A percentile compares a stretch with the other conserved stretches of the same genome.
phyloP scores from a whole-genome alignment of 2,888 invertebrate species.

The Hirtodrosophila cameraria region DNA sequence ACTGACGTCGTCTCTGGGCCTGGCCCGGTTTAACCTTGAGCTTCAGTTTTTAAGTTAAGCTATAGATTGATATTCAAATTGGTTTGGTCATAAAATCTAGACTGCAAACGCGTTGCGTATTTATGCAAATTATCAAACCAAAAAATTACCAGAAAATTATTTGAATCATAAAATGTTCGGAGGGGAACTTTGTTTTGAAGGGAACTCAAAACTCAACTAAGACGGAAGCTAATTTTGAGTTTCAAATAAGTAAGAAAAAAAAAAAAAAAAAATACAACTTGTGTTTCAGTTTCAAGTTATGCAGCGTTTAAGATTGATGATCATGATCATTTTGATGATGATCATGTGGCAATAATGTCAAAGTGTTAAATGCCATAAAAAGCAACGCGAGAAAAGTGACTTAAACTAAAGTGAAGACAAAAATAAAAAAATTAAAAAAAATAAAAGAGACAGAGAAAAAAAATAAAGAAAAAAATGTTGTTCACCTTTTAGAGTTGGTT shows the following conservation, averaged over 20 bases:
- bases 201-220: conserved; percentile 6
- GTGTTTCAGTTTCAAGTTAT: conserved; percentile 1
- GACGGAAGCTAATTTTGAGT: background rate
- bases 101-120: conserved; percentile 30
- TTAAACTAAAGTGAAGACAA: conserved; percentile 19
- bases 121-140: conserved; percentile 48
- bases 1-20: conserved; percentile 28
- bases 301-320: conserved; percentile 12
- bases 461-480: conserved; percentile 51
- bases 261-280: no score
- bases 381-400: conserved; percentile 40
- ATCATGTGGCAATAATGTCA: conserved; percentile 66
- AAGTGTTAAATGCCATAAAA: conserved; percentile 69
- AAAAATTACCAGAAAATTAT: conserved; percentile 8
- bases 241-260: no score
- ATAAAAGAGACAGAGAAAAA: background rate
- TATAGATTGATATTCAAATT: conserved; percentile 10
- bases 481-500: conserved; percentile 66
- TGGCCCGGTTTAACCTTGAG: conserved; percentile 73
- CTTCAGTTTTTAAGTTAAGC: conserved; percentile 26
- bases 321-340: conserved; percentile 9
- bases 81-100: conserved; percentile 55
- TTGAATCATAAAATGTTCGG: conserved; percentile 41
- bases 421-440: background rate
- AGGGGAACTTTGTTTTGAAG: background rate